Conservation (phyloP, 1,140 invertebrate genomes). For the Diorhabda elongata region DNA sequence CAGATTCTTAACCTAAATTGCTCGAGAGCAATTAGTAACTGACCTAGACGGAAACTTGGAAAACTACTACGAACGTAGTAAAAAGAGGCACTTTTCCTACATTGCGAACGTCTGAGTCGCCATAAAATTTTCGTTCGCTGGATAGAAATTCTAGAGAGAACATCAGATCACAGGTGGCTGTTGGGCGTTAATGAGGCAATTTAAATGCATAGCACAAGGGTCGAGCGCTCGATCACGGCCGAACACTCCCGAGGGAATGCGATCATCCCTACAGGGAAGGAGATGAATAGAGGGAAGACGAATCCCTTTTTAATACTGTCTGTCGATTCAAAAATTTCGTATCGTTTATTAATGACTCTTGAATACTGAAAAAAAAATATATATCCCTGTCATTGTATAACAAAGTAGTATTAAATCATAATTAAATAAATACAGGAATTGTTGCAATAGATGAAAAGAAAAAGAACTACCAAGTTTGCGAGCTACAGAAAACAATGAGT, state of each 20-base stretch:
- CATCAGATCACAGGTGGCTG: constrained; percentile 36
- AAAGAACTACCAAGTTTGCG: too few species aligned
- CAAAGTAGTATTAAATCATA: too few species aligned
- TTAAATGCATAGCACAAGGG: constrained; percentile 42
- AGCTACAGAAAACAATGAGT: too few species aligned
- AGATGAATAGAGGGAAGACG: background rate
- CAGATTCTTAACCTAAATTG: background rate
- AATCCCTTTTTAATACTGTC: too few species aligned
- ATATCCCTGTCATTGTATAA: too few species aligned
- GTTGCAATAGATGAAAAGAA: too few species aligned
- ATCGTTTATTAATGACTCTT: too few species aligned
- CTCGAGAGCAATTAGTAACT: background rate
- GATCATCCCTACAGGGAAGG: constrained; percentile 15
- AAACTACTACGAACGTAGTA: background rate
- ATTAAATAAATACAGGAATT: too few species aligned
- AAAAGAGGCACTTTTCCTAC: constrained; percentile 11
- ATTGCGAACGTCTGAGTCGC: constrained; percentile 6
- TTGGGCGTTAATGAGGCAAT: constrained; percentile 42
- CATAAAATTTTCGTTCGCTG: constrained; percentile 2
- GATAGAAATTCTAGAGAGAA: constrained; percentile 7
- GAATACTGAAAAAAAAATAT: too few species aligned
- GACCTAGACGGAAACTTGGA: background rate
- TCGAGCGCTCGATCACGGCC: constrained; percentile 33
- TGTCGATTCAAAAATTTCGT: too few species aligned
- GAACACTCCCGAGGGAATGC: constrained; percentile 33